phyloP scores from a whole-genome alignment of 1,140 invertebrate species.

The Caenorhabditis brenneri region DNA sequence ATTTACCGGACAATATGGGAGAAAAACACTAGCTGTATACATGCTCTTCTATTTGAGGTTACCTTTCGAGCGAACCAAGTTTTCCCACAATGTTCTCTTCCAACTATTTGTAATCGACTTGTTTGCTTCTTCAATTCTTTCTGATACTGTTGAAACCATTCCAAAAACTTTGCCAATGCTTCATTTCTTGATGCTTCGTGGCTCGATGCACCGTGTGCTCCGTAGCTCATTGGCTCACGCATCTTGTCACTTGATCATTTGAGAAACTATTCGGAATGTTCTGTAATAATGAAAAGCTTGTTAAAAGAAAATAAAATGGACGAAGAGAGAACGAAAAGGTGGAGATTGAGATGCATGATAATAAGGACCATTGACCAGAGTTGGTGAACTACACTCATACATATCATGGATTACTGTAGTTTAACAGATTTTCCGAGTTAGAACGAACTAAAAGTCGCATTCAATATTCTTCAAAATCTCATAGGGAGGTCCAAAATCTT shows the following conservation, averaged over 20 bases:
- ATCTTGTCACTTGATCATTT: slow-evolving; percentile 24
- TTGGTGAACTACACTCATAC: too few species aligned
- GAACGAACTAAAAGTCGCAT: not conserved
- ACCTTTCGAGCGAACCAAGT: slow-evolving; percentile 23
- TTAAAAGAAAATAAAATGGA: too few species aligned
- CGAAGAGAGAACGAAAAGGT: too few species aligned
- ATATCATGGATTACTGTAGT: too few species aligned
- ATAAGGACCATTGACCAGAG: too few species aligned
- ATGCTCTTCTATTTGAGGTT: not conserved
- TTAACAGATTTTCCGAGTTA: too few species aligned
- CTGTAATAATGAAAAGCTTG: not conserved
- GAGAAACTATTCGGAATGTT: not conserved
- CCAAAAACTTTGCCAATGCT: not conserved
- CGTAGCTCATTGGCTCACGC: slow-evolving; percentile 21
- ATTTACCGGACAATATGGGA: slow-evolving; percentile 29
- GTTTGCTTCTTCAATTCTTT: not conserved
- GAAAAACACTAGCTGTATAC: not conserved
- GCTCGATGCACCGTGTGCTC: not conserved
- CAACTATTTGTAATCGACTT: not conserved
- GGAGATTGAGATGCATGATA: too few species aligned
- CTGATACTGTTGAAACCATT: slow-evolving; percentile 3
- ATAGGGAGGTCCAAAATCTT: not conserved
- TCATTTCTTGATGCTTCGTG: not conserved
- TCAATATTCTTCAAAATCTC: not conserved
- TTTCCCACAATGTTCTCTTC: slow-evolving; percentile 11